Conservation (phyloP, 2,888 invertebrate species). For the Ptycholaimellus sp. region DNA sequence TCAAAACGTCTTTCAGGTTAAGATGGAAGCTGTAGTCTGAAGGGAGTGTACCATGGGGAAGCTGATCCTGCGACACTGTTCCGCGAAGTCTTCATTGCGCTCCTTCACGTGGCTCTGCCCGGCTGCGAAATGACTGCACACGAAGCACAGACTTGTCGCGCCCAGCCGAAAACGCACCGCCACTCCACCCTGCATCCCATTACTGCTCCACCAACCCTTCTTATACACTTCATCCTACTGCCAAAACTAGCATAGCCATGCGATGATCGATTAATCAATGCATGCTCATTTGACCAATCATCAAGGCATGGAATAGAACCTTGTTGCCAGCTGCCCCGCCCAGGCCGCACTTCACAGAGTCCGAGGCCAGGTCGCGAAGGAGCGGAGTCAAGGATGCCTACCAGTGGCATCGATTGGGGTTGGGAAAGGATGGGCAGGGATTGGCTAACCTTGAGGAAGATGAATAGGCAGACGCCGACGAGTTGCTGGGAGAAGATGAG, state of each 20-base stretch:
- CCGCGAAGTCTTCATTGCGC: conserved; percentile 81
- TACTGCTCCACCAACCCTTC: too few species aligned
- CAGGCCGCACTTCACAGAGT: conserved; percentile 87
- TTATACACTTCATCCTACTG: background rate
- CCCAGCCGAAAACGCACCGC: conserved; percentile 46
- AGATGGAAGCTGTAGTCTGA: too few species aligned
- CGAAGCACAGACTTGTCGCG: conserved; percentile 81
- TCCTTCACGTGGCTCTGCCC: conserved; percentile 85
- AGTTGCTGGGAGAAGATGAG: conserved; percentile 15
- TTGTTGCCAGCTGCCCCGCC: conserved; percentile 95
- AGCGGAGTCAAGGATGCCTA: background rate
- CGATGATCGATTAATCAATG: background rate
- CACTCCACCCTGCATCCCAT: conserved; percentile 14
- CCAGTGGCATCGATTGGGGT: background rate
- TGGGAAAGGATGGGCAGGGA: background rate
- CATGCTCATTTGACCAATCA: background rate
- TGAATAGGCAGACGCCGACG: conserved; percentile 70
- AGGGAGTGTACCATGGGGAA: conserved; percentile 26
- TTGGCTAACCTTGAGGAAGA: conserved; percentile 48
- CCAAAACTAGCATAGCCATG: background rate
- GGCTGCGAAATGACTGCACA: conserved; percentile 95
- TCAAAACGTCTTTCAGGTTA: too few species aligned
- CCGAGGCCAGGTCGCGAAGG: conserved; percentile 59
- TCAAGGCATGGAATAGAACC: conserved; percentile 39
- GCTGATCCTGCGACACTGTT: conserved; percentile 56